Conservation (phyloP, 1,140 invertebrate species). For the Bombus affinis region DNA sequence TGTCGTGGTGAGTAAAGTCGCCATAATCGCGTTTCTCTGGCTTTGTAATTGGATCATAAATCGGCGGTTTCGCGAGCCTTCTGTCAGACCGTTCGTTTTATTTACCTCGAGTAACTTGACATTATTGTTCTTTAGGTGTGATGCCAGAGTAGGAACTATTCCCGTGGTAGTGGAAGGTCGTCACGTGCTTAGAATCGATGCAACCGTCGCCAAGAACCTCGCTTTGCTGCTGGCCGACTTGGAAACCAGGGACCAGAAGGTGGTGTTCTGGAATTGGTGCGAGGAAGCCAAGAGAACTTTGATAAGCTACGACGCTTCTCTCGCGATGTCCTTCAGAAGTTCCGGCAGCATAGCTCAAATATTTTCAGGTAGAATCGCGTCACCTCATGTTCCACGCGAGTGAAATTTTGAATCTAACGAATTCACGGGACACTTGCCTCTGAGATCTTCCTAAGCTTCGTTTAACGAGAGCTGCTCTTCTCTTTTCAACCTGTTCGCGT, state of each 20-base stretch:
- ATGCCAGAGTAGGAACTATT: conserved; percentile 65
- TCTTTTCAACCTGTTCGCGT: not conserved
- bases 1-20: conserved; percentile 73
- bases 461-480: not conserved
- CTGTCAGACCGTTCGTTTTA: not conserved
- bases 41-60: conserved; percentile 13
- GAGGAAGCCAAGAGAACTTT: conserved; percentile 70
- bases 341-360: conserved; percentile 68
- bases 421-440: conserved; percentile 8
- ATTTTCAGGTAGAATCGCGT: conserved; percentile 63
- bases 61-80: not conserved
- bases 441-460: not conserved
- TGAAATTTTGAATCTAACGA: conserved; percentile 18
- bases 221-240: conserved; percentile 74
- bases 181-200: conserved; percentile 85
- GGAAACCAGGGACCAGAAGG: conserved; percentile 70
- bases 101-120: not conserved
- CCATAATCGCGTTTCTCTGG: not conserved
- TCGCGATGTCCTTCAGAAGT: conserved; percentile 66
- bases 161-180: conserved; percentile 85
- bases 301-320: conserved; percentile 71
- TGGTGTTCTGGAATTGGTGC: conserved; percentile 81
- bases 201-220: conserved; percentile 85
- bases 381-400: not conserved
- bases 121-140: conserved; percentile 69